Base-by-base conservation (phyloP, 2,888 invertebrate species). In the Odontomyia ornata region DNA sequence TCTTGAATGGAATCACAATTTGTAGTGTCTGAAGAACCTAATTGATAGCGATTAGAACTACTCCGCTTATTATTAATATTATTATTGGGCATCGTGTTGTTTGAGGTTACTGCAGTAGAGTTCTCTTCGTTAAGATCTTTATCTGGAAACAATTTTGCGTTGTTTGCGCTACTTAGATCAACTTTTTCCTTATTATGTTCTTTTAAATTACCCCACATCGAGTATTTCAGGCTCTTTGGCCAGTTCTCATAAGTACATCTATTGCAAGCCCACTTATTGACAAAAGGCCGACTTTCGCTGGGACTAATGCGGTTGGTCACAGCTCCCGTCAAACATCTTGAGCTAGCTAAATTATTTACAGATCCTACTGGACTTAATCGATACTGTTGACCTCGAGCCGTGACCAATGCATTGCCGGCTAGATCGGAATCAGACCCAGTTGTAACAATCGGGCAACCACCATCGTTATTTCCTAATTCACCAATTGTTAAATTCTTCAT, bases 211-310 rank as follows among this genome's bases (percentile, higher is more conserved):
- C 92, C 93, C 84, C 97, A 98, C 94, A 98, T 95, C 11, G 95
- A 93, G 87, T 98, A 98, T 87, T 93, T 94, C 43, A 89, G 88
- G 78, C 96, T 90, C 85, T 93, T 93, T 62, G 97, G 97, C 96
- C 97, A 98, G 88, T 98, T 98, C 88, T 97, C 97, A 87, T 96
- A 98, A 84, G 98, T 98, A 89, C 98, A 98, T 82, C 90, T 91
- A 79, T 87, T 85, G 82, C 90, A 90, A 47, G 89, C 84, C 90
- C 90, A 90, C 84, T 90, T 90, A 79, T 82, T 82, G 52, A 84
- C 81, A 79, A 81, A 84, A 77, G 82, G 81, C 72, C 82, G 81
- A 83, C 81, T 81, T 56, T 86, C 86, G 43, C 85, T 81, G 69
- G 84, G 83, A 80, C 84, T 86, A 36, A 84, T 79, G 47, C 86